Percentiles rank a stretch among this genome's conserved stretches.
These are phyloP conservation scores for Drosophila borealis DNA, from an alignment of 2,888 invertebrate genomes.

Conservation along the genomic window DNA sequence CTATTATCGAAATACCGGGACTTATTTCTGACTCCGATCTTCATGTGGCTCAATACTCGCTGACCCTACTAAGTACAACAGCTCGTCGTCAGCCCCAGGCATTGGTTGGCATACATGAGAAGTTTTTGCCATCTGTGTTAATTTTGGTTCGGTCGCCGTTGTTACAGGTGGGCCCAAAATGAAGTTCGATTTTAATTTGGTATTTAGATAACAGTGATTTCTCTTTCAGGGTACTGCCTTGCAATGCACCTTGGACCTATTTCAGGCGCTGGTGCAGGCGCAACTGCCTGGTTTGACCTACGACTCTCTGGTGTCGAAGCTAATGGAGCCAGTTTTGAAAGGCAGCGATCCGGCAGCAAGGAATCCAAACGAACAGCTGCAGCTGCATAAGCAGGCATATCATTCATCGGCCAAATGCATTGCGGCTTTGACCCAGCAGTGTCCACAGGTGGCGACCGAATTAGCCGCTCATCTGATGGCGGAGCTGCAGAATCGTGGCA, in stretches of 20 bases:
- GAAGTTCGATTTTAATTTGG: too few relatives aligned
- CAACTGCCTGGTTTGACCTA: conserved; percentile 92
- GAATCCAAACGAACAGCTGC: conserved; percentile 86
- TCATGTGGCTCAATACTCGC: conserved; percentile 97
- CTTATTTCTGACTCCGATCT: conserved; percentile 97
- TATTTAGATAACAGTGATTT: not conserved
- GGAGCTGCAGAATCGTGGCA: conserved; percentile 89
- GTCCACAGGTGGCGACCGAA: conserved; percentile 89
- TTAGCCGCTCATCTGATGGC: conserved; percentile 89
- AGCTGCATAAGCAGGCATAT: conserved; percentile 91
- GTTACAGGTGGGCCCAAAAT: conserved; percentile 84
- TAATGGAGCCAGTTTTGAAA: conserved; percentile 89
- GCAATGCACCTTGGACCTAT: conserved; percentile 95
- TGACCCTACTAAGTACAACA: conserved; percentile 93
- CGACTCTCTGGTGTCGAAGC: conserved; percentile 91
- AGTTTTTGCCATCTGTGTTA: conserved; percentile 94
- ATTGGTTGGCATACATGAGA: conserved; percentile 89
- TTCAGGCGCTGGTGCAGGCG: conserved; percentile 95
- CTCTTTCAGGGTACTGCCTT: conserved; percentile 91
- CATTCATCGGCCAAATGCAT: conserved; percentile 98
- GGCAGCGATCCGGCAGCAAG: conserved; percentile 62
- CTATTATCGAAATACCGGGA: conserved; percentile 95
- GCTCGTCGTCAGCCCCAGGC: conserved; percentile 92
- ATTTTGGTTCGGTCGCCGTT: conserved; percentile 95
- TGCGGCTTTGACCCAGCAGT: conserved; percentile 95